Base-by-base conservation (phyloP, 2,113 vertebrate genomes). In the Dascyllus trimaculatus region DNA sequence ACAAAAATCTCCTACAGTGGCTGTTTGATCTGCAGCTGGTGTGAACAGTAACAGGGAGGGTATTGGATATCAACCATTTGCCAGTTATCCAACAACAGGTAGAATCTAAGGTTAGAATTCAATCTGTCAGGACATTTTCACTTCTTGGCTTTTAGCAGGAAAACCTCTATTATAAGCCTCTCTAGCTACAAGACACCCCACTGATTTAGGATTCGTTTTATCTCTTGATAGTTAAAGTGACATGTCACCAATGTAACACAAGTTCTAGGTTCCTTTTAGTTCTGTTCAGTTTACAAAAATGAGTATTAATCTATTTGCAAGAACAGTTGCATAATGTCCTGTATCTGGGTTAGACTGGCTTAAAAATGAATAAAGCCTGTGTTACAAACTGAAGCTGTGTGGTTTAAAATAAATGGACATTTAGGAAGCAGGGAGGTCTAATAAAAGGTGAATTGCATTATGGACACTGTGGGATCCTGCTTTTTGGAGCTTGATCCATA, bases 1-100 rank as follows among this genome's bases (percentile, higher is more conserved):
- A 71, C 58, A 46, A 53, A 82, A 71, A 43, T 53, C 52, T 70
- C 68, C 68, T 8, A 73, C 81, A 71, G 52, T 9, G 65, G 51
- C 25, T 18, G 22, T 81, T 71, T 84, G 68, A 75, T 53, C 71
- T 19, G 13, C 56, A 52, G 63, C 60, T 62, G 67, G 45, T 25
- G 18, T 70, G 25, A 78, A 66, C 54, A 62, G 22, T n/a, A 66
- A 32, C 24, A 71, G 24, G 43, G 24, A 49, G 62, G 25, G 22
- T 13, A 4, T 13, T 22, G 21, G 43, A 48, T 32, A 52, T 32
- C 21, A 43, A 67, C 45, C 29, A 29, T 49, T 54, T 18, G 57
- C 10, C 43, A 68, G 56, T 32, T 69, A 53, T 52, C 49, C 25
- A 52, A 61, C 25, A 60, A 54, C 52, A 57, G 4, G n/a, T 13